phyloP scores from a whole-genome alignment of 2,888 invertebrate species.

The Drosophila macrospina region DNA sequence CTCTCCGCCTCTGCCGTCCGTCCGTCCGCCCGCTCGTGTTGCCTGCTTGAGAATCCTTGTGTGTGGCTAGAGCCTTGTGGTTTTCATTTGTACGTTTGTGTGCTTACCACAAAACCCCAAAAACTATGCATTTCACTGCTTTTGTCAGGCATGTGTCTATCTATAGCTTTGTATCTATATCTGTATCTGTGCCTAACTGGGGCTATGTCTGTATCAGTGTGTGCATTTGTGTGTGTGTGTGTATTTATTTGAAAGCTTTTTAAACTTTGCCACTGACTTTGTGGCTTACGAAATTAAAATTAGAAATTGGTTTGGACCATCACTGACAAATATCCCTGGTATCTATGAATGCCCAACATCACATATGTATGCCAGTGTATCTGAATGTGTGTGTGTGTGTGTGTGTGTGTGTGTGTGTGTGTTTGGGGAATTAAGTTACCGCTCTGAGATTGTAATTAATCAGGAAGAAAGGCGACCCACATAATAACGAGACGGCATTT shows the following conservation, averaged over 20 bases:
- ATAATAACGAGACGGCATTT: conserved; percentile 65
- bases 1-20: conserved; percentile 19
- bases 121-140: conserved; percentile 77
- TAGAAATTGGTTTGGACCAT: conserved; percentile 77
- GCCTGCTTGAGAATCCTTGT: conserved; percentile 30
- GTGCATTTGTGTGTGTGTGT: conserved; percentile 52
- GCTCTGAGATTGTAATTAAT: conserved; percentile 77
- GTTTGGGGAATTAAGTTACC: conserved; percentile 64
- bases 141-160: conserved; percentile 60
- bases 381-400: conserved; percentile 19
- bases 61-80: conserved; percentile 52
- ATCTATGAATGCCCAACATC: conserved; percentile 56
- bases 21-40: conserved; percentile 7
- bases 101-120: conserved; percentile 72
- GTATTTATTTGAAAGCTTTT: conserved; percentile 76
- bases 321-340: conserved; percentile 60
- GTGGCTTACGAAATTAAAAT: conserved; percentile 80
- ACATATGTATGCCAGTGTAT: conserved; percentile 17
- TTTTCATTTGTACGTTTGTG: conserved; percentile 46
- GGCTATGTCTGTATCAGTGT: neutral
- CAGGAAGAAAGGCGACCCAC: conserved; percentile 60
- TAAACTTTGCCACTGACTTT: conserved; percentile 77
- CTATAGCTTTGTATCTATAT: conserved; percentile 8
- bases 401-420: conserved; percentile 10
- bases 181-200: neutral